A percentile compares a stretch with the other conserved stretches of the same genome.
Conservation (phyloP, 2,797 vertebrate species). For the Eospalax fontanierii region DNA sequence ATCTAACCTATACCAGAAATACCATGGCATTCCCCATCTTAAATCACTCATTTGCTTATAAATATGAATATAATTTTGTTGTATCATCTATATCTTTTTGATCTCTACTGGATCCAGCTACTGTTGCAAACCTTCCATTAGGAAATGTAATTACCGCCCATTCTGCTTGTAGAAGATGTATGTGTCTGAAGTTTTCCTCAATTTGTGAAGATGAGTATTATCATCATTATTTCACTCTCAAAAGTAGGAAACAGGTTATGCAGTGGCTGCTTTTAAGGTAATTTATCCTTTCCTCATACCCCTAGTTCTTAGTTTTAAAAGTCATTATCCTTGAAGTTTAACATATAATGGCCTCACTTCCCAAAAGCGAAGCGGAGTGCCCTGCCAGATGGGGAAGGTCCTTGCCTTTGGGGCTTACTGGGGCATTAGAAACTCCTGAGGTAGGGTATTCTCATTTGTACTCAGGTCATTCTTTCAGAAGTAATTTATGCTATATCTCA, state of each 20-base stretch:
- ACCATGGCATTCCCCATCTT: background rate
- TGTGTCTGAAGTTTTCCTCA: background rate
- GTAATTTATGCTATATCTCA: background rate
- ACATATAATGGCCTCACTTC: background rate
- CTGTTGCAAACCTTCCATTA: background rate
- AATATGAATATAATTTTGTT: background rate
- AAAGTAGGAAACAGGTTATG: background rate
- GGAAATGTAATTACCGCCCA: background rate
- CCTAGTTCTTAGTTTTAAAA: conserved; percentile 38
- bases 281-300: background rate
- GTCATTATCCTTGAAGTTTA: background rate
- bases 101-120: background rate
- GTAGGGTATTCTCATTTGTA: background rate
- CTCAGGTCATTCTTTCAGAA: background rate
- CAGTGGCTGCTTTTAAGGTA: background rate
- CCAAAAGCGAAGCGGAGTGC: background rate
- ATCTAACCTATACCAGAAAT: background rate
- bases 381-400: background rate
- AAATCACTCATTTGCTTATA: background rate
- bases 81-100: background rate
- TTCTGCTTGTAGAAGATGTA: background rate
- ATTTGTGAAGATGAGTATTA: background rate
- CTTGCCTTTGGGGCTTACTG: background rate
- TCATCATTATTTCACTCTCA: background rate
- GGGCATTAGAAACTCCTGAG: background rate